Percentiles rank a stretch among this genome's conserved stretches.
These are phyloP conservation scores for Stegana nigrithorax DNA, from an alignment of 2,888 invertebrate genomes.

Conservation along the genomic window DNA sequence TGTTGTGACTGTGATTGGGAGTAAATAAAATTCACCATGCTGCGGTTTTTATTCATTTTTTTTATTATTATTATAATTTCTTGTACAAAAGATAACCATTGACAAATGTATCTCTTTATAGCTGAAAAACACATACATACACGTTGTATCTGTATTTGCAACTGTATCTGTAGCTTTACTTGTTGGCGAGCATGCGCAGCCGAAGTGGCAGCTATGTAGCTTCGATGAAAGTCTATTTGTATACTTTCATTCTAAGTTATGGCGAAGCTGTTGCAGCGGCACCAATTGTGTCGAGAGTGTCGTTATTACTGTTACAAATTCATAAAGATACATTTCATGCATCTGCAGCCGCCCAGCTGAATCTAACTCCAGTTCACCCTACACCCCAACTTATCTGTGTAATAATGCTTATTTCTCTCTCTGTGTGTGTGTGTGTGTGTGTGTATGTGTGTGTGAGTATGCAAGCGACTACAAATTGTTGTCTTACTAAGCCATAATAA, in stretches of 20 bases:
- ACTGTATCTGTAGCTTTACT: background rate
- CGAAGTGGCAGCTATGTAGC: background rate
- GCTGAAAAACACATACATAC: too few species aligned
- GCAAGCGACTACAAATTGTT: too few species aligned
- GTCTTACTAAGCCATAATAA: too few species aligned
- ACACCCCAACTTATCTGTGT: too few species aligned
- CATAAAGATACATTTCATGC: slow-evolving; percentile 7
- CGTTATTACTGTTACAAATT: slow-evolving; percentile 24
- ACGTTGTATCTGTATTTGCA: background rate
- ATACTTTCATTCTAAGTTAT: slow-evolving; percentile 49
- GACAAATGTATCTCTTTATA: slow-evolving; percentile 5
- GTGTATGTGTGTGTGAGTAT: background rate
- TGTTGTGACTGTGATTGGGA: too few species aligned
- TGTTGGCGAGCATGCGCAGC: background rate
- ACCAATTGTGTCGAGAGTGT: slow-evolving; percentile 3
- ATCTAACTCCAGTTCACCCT: too few species aligned
- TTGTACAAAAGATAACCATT: slow-evolving; percentile 1
- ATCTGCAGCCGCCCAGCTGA: too few species aligned
- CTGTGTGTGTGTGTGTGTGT: background rate
- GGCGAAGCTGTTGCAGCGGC: background rate
- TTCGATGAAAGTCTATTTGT: background rate
- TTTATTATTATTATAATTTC: background rate
- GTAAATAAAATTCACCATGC: too few species aligned
- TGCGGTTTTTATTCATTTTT: too few species aligned
- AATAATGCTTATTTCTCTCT: background rate